Percentiles rank a stretch among this genome's conserved stretches.
phyloP scores from a whole-genome alignment of 2,113 vertebrate genomes.

The Catharus minimus region DNA sequence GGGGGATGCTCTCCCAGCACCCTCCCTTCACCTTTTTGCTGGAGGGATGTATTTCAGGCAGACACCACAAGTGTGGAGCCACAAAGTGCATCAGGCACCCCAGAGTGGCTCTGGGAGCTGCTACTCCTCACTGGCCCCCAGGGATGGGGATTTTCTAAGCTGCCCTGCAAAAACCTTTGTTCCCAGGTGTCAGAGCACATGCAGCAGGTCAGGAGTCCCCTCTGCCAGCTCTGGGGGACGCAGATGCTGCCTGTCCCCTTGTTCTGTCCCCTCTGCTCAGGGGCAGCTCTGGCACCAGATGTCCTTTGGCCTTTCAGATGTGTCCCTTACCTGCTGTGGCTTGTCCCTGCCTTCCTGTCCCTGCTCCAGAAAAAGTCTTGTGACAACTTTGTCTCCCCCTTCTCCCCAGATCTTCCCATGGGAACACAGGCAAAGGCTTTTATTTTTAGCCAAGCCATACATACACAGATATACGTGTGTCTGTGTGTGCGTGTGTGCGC shows the following conservation, averaged over 20 bases:
- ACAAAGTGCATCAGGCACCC: rapidly evolving
- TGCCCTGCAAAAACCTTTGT: background rate
- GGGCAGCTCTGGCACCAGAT: background rate
- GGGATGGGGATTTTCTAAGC: background rate
- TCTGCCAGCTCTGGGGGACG: background rate
- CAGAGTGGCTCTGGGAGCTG: rapidly evolving
- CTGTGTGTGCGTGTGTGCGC: background rate
- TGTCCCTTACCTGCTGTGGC: background rate
- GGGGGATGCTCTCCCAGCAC: background rate
- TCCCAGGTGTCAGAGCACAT: background rate
- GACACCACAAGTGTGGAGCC: rapidly evolving
- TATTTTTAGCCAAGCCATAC: conserved; percentile 66
- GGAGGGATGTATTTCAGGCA: background rate
- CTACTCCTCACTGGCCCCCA: rapidly evolving
- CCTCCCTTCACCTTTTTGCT: background rate
- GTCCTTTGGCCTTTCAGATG: background rate
- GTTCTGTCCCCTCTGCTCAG: background rate
- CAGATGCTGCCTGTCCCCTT: background rate
- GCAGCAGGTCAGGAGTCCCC: background rate
- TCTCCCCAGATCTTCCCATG: conserved; percentile 56
- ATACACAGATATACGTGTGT: conserved; percentile 31
- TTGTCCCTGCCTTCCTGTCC: background rate
- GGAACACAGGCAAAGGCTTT: conserved; percentile 53
- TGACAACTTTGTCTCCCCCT: conserved; percentile 16
- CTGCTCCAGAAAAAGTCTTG: conserved; percentile 17